Evolutionary conservation across 2,113 vertebrate genomes (phyloP).

Genomic region (Aldabrachelys gigantea): DNA sequence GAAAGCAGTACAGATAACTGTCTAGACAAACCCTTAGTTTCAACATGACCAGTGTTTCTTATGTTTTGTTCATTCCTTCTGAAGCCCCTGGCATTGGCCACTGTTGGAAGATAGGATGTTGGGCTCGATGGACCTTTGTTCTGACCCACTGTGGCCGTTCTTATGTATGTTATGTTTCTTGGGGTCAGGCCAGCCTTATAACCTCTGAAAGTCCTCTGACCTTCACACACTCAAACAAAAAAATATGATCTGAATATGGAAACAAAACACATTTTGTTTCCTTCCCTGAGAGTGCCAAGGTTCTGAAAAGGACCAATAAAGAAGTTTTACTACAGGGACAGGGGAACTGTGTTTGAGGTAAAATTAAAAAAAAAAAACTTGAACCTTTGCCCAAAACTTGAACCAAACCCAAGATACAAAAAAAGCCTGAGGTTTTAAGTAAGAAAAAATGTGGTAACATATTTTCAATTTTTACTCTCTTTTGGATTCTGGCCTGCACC

Average conservation of each 20-base stretch:
- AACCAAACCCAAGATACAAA: not conserved
- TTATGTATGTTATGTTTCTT: not conserved
- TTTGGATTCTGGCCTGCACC: conserved; percentile 18
- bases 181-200: not conserved
- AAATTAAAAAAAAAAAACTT: not conserved
- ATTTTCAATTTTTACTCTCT: not conserved
- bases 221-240: conserved; percentile 53
- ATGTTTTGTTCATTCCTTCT: too few species aligned
- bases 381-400: not conserved
- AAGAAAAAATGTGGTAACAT: not conserved
- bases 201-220: conserved; percentile 58
- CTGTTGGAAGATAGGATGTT: too few species aligned
- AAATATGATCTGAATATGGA: conserved; percentile 55
- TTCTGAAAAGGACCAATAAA: conserved; percentile 29
- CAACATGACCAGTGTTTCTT: not conserved
- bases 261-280: conserved; percentile 69
- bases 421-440: not conserved
- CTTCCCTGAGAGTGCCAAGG: not conserved
- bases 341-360: conserved; percentile 13
- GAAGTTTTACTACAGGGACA: conserved; percentile 4
- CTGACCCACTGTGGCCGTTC: too few species aligned
- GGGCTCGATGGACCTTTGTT: too few species aligned
- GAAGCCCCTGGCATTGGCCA: too few species aligned
- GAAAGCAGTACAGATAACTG: not conserved
- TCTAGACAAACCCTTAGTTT: not conserved